phyloP scores from a whole-genome alignment of 2,797 vertebrate species.

The Sarcoramphus papa region DNA sequence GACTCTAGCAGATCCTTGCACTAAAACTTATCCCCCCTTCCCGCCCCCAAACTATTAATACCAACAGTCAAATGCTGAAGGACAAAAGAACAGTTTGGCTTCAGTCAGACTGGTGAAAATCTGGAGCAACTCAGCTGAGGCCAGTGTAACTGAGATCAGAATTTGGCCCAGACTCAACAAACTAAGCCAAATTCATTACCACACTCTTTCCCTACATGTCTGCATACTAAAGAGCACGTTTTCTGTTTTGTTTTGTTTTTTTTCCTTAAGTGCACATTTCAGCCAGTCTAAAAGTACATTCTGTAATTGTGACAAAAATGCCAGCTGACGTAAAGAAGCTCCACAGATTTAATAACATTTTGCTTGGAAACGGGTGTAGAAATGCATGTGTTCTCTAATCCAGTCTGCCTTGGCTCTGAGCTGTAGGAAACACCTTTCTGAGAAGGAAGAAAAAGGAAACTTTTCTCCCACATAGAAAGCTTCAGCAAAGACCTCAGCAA shows the following conservation, averaged over 20 bases:
- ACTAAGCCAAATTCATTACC: slow-evolving; percentile 59
- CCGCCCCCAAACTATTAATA: background rate
- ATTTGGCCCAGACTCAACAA: slow-evolving; percentile 32
- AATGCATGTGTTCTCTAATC: background rate
- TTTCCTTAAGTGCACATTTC: slow-evolving; percentile 39
- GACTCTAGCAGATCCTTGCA: background rate
- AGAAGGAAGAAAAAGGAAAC: background rate
- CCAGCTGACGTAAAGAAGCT: slow-evolving; percentile 64
- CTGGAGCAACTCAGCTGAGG: slow-evolving; percentile 49
- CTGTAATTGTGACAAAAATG: slow-evolving; percentile 74
- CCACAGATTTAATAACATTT: slow-evolving; percentile 66
- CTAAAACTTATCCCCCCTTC: background rate
- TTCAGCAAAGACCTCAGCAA: background rate
- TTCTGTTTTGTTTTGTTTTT: background rate
- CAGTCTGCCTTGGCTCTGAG: background rate
- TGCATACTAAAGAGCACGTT: slow-evolving; percentile 29
- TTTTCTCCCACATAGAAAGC: background rate
- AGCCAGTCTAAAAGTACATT: slow-evolving; percentile 67
- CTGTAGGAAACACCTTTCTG: slow-evolving; percentile 43
- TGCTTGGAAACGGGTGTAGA: slow-evolving; percentile 58
- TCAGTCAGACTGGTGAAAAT: slow-evolving; percentile 41
- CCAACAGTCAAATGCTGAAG: background rate
- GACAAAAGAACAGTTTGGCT: slow-evolving; percentile 44
- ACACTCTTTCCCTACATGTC: slow-evolving; percentile 66
- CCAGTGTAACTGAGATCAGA: slow-evolving; percentile 60